phyloP scores from a whole-genome alignment of 2,113 vertebrate species.

The Pedionomus torquatus region DNA sequence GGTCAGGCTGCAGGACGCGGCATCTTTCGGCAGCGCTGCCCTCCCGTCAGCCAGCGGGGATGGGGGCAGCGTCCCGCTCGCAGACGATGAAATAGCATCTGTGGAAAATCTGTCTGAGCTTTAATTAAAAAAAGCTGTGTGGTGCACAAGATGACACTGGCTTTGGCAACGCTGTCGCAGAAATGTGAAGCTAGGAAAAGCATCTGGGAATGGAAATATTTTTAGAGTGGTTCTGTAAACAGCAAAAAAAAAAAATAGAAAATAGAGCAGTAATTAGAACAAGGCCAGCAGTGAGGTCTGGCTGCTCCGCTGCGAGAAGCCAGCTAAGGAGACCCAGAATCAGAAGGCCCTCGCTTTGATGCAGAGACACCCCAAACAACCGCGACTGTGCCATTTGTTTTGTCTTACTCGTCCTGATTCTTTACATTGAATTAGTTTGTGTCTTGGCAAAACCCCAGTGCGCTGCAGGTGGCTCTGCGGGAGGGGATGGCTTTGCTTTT shows the following conservation, averaged over 20 bases:
- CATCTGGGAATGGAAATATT: conserved; percentile 66
- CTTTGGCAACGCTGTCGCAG: not conserved
- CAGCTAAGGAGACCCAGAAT: not conserved
- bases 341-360: not conserved
- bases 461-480: accelerated
- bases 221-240: conserved; percentile 62
- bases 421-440: not conserved
- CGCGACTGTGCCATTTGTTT: not conserved
- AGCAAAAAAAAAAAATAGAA: not conserved
- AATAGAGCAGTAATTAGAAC: not conserved
- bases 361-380: not conserved
- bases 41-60: not conserved
- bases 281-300: conserved; percentile 4
- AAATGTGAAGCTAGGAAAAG: conserved; percentile 25
- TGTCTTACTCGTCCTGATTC: not conserved
- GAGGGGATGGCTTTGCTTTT: not conserved
- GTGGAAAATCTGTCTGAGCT: conserved; percentile 45
- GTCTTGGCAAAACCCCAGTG: accelerated
- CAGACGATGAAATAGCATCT: not conserved
- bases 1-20: not conserved
- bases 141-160: not conserved
- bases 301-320: not conserved
- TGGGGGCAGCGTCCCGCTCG: not conserved
- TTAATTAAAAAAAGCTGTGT: conserved; percentile 18
- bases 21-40: not conserved